Percentiles rank a stretch among this genome's conserved stretches.
phyloP scores from a whole-genome alignment of 2,888 invertebrate genomes.

The Teleiodes luculella region DNA sequence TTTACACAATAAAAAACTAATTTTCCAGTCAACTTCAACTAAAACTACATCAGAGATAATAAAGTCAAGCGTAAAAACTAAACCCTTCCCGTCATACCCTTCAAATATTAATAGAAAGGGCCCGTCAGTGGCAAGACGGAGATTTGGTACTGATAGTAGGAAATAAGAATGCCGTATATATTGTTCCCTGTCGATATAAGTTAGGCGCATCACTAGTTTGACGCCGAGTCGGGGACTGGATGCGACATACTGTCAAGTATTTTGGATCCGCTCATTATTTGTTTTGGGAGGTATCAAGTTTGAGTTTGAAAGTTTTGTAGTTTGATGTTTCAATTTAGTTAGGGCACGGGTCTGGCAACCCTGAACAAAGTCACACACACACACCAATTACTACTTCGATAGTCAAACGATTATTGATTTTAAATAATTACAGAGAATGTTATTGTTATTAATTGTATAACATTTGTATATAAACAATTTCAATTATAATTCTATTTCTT shows the following conservation, averaged over 20 bases:
- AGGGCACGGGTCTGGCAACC: too few relatives aligned
- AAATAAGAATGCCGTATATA: conserved; percentile 41
- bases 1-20: not conserved
- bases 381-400: too few relatives aligned
- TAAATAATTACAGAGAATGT: too few relatives aligned
- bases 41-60: not conserved
- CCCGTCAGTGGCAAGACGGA: conserved; percentile 11
- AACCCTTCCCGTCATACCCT: not conserved
- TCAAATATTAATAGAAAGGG: conserved; percentile 46
- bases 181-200: conserved; percentile 58
- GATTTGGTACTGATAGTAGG: not conserved
- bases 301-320: not conserved
- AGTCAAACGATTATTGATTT: too few relatives aligned
- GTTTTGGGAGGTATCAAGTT: conserved; percentile 16
- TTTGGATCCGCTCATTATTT: not conserved
- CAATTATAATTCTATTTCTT: too few relatives aligned
- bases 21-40: not conserved
- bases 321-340: not conserved
- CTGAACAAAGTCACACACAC: too few relatives aligned
- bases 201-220: conserved; percentile 54
- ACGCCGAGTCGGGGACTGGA: conserved; percentile 26
- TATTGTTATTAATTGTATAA: too few relatives aligned
- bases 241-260: conserved; percentile 19
- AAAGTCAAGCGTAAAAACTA: conserved; percentile 1
- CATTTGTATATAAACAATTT: too few relatives aligned